Evolutionary conservation across 2,797 vertebrate species (phyloP).

Genomic region (Leptatherina wallacei): DNA sequence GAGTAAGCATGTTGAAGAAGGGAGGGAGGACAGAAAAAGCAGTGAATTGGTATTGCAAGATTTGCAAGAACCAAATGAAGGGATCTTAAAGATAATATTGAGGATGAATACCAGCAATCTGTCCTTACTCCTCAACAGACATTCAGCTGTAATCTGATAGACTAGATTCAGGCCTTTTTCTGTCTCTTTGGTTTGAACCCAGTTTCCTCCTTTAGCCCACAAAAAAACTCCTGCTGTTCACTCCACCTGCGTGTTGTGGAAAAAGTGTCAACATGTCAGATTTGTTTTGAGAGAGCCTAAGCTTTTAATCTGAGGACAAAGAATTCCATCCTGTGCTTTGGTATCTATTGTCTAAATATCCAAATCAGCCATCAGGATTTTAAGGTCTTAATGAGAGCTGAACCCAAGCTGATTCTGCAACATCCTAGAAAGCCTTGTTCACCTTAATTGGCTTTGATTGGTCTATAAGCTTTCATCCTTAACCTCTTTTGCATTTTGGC

Average conservation of each 20-base stretch:
- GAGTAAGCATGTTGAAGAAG: constrained; percentile 32
- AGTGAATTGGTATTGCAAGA: constrained; percentile 41
- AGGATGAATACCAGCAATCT: constrained; percentile 30
- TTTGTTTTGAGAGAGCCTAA: constrained; percentile 51
- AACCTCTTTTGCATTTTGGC: constrained; percentile 56
- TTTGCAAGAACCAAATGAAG: constrained; percentile 44
- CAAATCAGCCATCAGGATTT: constrained; percentile 65
- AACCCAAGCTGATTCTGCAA: constrained; percentile 64
- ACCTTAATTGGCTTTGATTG: constrained; percentile 67
- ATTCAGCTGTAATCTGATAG: constrained; percentile 31
- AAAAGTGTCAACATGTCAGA: constrained; percentile 62
- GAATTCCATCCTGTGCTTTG: constrained; percentile 34
- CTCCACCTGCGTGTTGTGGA: constrained; percentile 47
- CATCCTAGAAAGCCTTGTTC: constrained; percentile 48
- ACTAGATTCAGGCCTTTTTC: constrained; percentile 32
- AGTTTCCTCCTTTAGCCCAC: constrained; percentile 15
- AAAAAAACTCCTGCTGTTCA: constrained; percentile 26
- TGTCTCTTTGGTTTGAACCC: constrained; percentile 24
- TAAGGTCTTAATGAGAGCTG: constrained; percentile 67
- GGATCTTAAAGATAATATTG: constrained; percentile 37
- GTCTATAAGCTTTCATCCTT: constrained; percentile 46
- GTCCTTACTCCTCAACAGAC: constrained; percentile 27
- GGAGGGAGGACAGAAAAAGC: constrained; percentile 14
- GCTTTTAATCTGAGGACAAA: constrained; percentile 69
- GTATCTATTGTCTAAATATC: constrained; percentile 61